Conservation (phyloP, 2,113 vertebrate genomes). For the Hyla sarda region DNA sequence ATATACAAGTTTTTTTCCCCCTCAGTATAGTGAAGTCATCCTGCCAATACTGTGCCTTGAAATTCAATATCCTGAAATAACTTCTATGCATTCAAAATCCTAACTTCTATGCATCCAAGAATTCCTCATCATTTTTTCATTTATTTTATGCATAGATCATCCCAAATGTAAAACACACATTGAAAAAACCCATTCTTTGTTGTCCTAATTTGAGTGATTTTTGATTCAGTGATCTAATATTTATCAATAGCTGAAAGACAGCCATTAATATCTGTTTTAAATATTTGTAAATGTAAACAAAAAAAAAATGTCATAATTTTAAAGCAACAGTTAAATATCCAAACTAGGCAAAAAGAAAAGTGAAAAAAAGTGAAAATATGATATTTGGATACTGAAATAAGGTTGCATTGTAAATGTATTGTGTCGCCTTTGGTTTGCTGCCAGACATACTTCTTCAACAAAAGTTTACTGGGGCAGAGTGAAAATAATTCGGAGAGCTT, state of each 20-base stretch:
- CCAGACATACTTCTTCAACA: not conserved
- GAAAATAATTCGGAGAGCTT: not conserved
- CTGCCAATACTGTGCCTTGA: not conserved
- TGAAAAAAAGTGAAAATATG: not conserved
- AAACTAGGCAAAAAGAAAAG: not conserved
- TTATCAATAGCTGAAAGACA: not conserved
- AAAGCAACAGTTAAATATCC: not conserved
- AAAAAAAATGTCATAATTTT: not conserved
- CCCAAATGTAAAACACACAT: not conserved
- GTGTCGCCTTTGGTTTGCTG: not conserved
- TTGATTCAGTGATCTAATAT: not conserved
- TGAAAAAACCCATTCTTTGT: not conserved
- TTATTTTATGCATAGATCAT: not conserved
- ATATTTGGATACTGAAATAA: not conserved
- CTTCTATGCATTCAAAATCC: not conserved
- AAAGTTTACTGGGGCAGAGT: conserved; percentile 14
- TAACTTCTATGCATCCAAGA: not conserved
- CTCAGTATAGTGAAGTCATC: not conserved
- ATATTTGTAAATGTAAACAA: not conserved
- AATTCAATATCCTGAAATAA: not conserved
- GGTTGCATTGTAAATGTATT: not conserved
- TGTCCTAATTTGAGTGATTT: not conserved
- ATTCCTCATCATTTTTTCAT: not conserved
- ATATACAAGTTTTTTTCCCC: not conserved
- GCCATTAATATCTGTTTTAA: not conserved